phyloP scores from a whole-genome alignment of 2,797 vertebrate species.

The Staurois parvus region DNA sequence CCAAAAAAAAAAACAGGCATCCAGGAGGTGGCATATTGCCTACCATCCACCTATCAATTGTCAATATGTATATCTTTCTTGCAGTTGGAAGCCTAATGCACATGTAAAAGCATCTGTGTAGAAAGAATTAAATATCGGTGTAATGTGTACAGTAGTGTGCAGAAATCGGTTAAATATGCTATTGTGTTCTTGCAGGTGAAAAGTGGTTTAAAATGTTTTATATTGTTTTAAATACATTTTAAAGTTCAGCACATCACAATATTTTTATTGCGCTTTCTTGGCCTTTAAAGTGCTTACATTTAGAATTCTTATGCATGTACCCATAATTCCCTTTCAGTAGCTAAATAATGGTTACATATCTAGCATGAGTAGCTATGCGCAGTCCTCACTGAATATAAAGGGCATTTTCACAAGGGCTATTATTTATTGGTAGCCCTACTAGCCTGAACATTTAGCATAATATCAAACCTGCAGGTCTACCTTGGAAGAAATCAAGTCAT shows the following conservation, averaged over 20 bases:
- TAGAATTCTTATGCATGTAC: slow-evolving; percentile 5
- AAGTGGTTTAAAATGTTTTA: not conserved
- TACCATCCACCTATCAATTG: no score
- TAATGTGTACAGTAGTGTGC: not conserved
- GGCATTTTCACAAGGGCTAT: not conserved
- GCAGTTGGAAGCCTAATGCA: not conserved
- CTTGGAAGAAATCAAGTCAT: not conserved
- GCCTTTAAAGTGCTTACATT: slow-evolving; percentile 38
- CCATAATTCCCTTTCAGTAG: slow-evolving; percentile 9
- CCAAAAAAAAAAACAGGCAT: no score
- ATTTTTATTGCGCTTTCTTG: slow-evolving; percentile 37
- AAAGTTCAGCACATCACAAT: slow-evolving; percentile 28
- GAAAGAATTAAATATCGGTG: no score
- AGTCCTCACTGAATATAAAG: not conserved
- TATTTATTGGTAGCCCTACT: not conserved
- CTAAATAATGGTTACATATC: slow-evolving; percentile 11
- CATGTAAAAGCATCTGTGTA: not conserved
- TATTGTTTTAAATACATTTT: slow-evolving; percentile 25
- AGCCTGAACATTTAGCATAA: not conserved
- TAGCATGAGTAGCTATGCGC: not conserved
- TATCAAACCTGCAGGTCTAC: not conserved
- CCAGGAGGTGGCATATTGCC: no score
- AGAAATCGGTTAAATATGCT: not conserved
- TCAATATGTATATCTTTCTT: not conserved
- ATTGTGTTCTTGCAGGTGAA: not conserved